phyloP scores from a whole-genome alignment of 2,113 vertebrate species.

The Seriola aureovittata region DNA sequence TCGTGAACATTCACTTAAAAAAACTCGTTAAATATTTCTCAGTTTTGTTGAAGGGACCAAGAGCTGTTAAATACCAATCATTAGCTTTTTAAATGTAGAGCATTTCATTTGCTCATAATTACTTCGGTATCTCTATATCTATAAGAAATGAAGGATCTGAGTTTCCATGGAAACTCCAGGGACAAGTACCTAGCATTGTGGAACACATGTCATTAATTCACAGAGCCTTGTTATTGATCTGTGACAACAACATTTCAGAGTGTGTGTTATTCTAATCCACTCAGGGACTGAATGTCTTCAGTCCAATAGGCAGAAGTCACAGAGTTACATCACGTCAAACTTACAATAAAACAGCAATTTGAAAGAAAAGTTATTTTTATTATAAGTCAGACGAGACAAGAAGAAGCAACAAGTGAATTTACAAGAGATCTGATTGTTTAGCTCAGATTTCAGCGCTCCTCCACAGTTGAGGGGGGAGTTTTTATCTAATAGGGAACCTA shows the following conservation, averaged over 20 bases:
- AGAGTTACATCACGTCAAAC: neutral
- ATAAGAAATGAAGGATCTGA: neutral
- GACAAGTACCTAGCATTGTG: neutral
- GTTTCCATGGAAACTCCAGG: slow-evolving; percentile 1
- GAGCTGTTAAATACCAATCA: neutral
- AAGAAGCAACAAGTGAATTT: no score
- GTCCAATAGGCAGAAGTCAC: neutral
- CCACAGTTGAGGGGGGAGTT: neutral
- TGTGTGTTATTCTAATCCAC: neutral
- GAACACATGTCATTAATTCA: neutral
- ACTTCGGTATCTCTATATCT: neutral
- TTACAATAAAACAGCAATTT: neutral
- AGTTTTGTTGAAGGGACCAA: neutral
- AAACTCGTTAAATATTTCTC: no score
- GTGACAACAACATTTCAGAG: neutral
- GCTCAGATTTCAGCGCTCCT: neutral
- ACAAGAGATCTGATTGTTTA: neutral
- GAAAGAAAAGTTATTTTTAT: neutral
- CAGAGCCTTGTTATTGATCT: neutral
- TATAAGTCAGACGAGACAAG: neutral
- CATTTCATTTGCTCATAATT: neutral
- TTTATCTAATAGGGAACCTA: neutral
- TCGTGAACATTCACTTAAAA: no score
- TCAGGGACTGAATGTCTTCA: neutral
- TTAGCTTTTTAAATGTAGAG: neutral